phyloP scores from a whole-genome alignment of 2,797 vertebrate species.

The Pampus argenteus region DNA sequence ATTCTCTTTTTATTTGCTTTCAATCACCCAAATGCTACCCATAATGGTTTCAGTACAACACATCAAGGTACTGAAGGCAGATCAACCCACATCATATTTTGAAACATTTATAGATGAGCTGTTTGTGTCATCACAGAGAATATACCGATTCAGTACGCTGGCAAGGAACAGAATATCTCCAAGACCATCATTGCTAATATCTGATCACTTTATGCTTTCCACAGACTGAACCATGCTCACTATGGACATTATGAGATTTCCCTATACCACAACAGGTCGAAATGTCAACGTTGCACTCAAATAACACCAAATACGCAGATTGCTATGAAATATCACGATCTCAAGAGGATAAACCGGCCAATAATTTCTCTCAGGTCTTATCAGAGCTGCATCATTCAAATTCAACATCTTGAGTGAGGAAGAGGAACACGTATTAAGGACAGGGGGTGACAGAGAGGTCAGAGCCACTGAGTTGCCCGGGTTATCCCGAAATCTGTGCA shows the following conservation, averaged over 20 bases:
- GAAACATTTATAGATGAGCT: constrained; percentile 61
- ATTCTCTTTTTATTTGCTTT: constrained; percentile 28
- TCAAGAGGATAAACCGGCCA: background rate
- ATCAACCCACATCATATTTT: constrained; percentile 47
- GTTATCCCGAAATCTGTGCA: constrained; percentile 41
- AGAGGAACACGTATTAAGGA: constrained; percentile 46
- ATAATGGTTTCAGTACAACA: constrained; percentile 35
- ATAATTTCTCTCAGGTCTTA: too few relatives aligned
- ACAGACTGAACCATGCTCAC: background rate
- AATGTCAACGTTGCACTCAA: background rate
- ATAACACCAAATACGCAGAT: too few relatives aligned
- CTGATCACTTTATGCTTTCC: background rate
- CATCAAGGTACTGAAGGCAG: constrained; percentile 21
- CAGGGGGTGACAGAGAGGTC: constrained; percentile 63
- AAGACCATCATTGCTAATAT: background rate
- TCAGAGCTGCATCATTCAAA: constrained; percentile 4
- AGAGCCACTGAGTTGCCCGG: constrained; percentile 7
- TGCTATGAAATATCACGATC: too few relatives aligned
- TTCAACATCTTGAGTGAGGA: constrained; percentile 13
- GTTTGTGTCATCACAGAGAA: constrained; percentile 48
- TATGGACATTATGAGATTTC: background rate
- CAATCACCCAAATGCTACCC: constrained; percentile 9
- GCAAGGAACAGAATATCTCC: constrained; percentile 7
- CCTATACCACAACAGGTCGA: background rate
- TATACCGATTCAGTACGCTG: constrained; percentile 24